phyloP scores from a whole-genome alignment of 1,140 invertebrate genomes.

The Maconellicoccus hirsutus region DNA sequence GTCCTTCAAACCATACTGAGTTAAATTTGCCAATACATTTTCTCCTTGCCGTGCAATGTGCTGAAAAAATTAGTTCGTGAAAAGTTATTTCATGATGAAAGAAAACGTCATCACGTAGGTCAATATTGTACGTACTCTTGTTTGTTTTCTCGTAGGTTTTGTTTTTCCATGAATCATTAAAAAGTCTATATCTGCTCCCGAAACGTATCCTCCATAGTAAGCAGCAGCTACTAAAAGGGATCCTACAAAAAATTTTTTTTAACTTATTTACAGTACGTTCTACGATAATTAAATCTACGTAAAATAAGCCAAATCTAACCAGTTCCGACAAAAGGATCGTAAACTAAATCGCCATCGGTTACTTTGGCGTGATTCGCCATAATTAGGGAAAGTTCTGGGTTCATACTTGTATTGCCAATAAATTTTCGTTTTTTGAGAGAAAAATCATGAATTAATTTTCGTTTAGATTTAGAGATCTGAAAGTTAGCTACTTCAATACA shows the following conservation, averaged over 20 bases:
- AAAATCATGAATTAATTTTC: slow-evolving; percentile 61
- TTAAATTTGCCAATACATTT: slow-evolving; percentile 70
- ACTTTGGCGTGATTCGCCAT: slow-evolving; percentile 90
- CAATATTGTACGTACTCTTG: slow-evolving; percentile 46
- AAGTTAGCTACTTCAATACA: slow-evolving; percentile 29
- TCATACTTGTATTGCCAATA: slow-evolving; percentile 96
- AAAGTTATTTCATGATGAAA: not conserved
- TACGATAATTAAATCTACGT: too few relatives aligned
- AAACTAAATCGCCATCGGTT: slow-evolving; percentile 55
- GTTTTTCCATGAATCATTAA: slow-evolving; percentile 81
- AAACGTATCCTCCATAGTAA: slow-evolving; percentile 77
- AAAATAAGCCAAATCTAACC: slow-evolving; percentile 41
- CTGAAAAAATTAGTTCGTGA: slow-evolving; percentile 10
- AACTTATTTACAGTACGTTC: too few relatives aligned
- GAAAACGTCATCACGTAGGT: too few relatives aligned
- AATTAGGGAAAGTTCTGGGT: slow-evolving; percentile 77
- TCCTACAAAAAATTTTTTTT: too few relatives aligned
- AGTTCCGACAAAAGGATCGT: slow-evolving; percentile 92
- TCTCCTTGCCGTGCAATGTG: slow-evolving; percentile 51
- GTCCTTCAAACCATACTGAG: slow-evolving; percentile 65
- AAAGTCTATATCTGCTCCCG: slow-evolving; percentile 88
- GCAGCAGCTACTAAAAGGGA: slow-evolving; percentile 84
- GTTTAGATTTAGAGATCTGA: slow-evolving; percentile 66
- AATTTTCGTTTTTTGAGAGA: slow-evolving; percentile 83
- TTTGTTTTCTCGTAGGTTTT: slow-evolving; percentile 59